Evolutionary conservation across 1,140 invertebrate species (phyloP).

Genomic region (Cyclina sinensis): DNA sequence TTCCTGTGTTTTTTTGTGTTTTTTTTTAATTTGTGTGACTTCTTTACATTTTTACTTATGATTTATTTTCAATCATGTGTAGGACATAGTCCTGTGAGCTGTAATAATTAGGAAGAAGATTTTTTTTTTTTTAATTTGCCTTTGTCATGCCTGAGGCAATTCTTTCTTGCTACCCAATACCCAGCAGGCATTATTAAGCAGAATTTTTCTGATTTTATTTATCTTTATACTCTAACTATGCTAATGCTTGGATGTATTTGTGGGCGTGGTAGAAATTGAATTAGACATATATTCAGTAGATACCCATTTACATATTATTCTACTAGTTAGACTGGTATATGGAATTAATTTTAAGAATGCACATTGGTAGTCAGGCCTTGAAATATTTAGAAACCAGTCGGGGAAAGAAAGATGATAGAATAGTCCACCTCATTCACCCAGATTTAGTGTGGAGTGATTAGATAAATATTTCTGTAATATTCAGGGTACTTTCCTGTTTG

Average conservation of each 20-base stretch:
- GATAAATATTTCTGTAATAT: neutral
- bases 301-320: conserved; percentile 32
- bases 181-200: neutral
- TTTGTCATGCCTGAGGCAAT: neutral
- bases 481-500: neutral
- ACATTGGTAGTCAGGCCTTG: conserved; percentile 66
- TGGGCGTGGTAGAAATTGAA: conserved; percentile 24
- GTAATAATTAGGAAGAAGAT: neutral
- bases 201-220: neutral
- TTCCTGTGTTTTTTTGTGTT: neutral
- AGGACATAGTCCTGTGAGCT: conserved; percentile 4
- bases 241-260: conserved; percentile 26
- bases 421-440: neutral
- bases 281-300: conserved; percentile 37
- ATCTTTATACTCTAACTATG: conserved; percentile 13
- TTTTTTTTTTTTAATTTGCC: neutral
- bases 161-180: neutral
- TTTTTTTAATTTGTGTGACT: neutral
- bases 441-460: neutral
- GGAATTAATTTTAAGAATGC: conserved; percentile 45
- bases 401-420: neutral
- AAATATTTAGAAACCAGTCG: conserved; percentile 11
- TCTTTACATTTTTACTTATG: neutral
- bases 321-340: conserved; percentile 43
- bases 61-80: neutral